Evolutionary conservation across 2,113 vertebrate genomes (phyloP).

Genomic region (sheep (Ovis aries)): DNA sequence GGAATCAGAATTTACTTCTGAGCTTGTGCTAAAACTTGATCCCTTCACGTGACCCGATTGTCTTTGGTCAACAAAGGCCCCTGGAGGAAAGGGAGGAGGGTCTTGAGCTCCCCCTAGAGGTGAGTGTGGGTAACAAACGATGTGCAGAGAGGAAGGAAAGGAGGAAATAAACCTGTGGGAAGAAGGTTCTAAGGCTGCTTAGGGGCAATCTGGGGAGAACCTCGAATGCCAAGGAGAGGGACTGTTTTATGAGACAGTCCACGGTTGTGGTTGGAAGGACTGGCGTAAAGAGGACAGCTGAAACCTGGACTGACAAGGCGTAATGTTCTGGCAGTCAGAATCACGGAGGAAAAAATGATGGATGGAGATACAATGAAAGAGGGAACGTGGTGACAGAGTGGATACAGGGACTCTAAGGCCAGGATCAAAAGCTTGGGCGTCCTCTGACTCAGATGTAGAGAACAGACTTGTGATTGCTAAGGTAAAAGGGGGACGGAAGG

Average conservation of each 20-base stretch:
- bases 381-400: too few species aligned
- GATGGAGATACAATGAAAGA: background rate
- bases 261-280: background rate
- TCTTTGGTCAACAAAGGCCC: background rate
- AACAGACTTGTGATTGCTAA: background rate
- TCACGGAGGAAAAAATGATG: background rate
- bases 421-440: background rate
- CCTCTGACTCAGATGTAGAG: background rate
- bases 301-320: background rate
- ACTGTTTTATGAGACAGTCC: background rate
- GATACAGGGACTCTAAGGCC: background rate
- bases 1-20: background rate
- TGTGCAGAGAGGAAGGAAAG: background rate
- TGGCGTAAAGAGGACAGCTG: background rate
- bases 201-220: background rate
- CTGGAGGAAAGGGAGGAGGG: background rate
- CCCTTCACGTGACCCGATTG: background rate
- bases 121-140: background rate
- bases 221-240: background rate
- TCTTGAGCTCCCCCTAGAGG: constrained; percentile 42
- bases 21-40: background rate
- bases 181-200: background rate
- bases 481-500: background rate
- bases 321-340: background rate
- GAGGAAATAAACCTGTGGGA: accelerated